These are phyloP conservation scores for Marmota flaviventris DNA, from an alignment of 2,113 vertebrate species.

Conservation along the genomic window DNA sequence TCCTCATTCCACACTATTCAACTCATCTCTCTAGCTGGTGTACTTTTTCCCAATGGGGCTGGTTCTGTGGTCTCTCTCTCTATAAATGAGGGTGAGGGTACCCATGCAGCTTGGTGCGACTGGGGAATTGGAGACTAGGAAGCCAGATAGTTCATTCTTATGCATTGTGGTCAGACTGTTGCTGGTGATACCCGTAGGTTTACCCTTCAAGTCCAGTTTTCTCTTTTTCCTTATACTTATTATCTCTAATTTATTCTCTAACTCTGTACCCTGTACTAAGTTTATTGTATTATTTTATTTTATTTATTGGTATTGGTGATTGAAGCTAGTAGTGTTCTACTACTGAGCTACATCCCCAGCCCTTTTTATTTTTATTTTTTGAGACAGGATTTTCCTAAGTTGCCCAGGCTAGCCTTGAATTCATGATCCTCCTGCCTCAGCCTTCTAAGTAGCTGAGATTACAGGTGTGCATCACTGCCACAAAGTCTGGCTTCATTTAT, in stretches of 20 bases:
- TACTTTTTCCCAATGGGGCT: not conserved
- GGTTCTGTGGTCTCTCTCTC: not conserved
- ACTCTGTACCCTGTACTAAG: not conserved
- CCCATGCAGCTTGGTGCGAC: not conserved
- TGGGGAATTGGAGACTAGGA: not conserved
- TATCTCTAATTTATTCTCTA: not conserved
- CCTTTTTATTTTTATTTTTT: too few species aligned
- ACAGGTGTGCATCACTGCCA: not conserved
- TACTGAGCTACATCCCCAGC: too few species aligned
- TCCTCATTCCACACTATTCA: not conserved
- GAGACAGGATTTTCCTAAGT: too few species aligned
- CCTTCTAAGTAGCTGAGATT: not conserved
- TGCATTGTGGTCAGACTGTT: not conserved
- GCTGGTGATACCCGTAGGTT: not conserved
- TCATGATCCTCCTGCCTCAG: not conserved
- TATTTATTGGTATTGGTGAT: too few species aligned
- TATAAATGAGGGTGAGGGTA: not conserved
- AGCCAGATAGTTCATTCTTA: not conserved
- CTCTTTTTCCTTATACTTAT: slow-evolving; percentile 8
- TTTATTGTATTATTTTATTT: not conserved
- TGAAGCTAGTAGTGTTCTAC: too few species aligned
- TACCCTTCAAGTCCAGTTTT: not conserved
- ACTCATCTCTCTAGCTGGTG: not conserved
- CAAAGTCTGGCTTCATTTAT: too few species aligned
- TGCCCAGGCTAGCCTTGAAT: too few species aligned